Conservation (phyloP, 2,888 invertebrate species). For the Thyatira batis region DNA sequence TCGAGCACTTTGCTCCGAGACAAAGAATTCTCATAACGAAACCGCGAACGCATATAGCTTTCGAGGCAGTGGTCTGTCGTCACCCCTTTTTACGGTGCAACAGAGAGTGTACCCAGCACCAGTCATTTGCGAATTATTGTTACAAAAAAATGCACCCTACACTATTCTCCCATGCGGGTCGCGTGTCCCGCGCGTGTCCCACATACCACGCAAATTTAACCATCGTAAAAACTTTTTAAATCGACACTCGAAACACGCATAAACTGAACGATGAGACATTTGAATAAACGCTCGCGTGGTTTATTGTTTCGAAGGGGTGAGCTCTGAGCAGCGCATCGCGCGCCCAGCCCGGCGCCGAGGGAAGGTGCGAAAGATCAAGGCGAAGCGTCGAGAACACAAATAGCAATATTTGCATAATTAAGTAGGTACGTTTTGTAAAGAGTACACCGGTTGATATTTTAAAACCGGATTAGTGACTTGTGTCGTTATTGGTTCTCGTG, state of each 20-base stretch:
- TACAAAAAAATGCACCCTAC: conserved; percentile 45
- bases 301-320: conserved; percentile 46
- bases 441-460: conserved; percentile 71
- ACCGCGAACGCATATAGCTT: conserved; percentile 38
- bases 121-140: conserved; percentile 57
- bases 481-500: conserved; percentile 33
- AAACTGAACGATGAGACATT: conserved; percentile 50
- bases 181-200: conserved; percentile 76
- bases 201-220: conserved; percentile 72
- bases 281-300: conserved; percentile 34
- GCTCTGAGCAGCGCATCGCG: conserved; percentile 29
- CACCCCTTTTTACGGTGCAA: conserved; percentile 43
- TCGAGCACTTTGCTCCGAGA: conserved; percentile 11
- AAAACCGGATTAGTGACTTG: conserved; percentile 53
- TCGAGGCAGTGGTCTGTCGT: conserved; percentile 34
- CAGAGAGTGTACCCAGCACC: conserved; percentile 40
- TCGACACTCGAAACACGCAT: conserved; percentile 57
- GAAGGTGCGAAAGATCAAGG: conserved; percentile 70
- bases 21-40: conserved; percentile 45
- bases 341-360: too few species aligned
- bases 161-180: conserved; percentile 67
- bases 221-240: conserved; percentile 60
- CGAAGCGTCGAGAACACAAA: conserved; percentile 40
- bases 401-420: conserved; percentile 64
- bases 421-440: conserved; percentile 42